Percentiles rank a stretch among this genome's conserved stretches.
Evolutionary conservation across 2,113 vertebrate genomes (phyloP).

Genomic region (Cichladusa arquata): DNA sequence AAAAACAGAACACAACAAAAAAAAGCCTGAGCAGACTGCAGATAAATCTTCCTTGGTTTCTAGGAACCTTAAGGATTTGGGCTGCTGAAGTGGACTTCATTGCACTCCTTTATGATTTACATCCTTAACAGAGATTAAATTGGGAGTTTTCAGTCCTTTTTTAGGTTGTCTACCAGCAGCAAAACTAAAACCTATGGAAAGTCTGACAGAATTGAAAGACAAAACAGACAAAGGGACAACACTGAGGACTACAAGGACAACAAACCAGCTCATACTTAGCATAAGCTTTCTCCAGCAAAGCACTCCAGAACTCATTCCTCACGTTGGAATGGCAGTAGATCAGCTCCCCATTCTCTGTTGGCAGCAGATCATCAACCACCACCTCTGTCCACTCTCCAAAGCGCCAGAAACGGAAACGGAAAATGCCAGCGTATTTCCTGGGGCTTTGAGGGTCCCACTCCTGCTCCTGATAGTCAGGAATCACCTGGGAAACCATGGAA

Average conservation of each 20-base stretch:
- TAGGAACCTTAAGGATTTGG: background rate
- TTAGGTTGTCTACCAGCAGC: background rate
- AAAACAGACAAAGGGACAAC: background rate
- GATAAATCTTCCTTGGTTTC: background rate
- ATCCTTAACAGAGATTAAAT: background rate
- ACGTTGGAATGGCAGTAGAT: conserved; percentile 89
- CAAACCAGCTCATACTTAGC: conserved; percentile 79
- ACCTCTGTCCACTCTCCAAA: conserved; percentile 92
- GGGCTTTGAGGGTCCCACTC: conserved; percentile 85
- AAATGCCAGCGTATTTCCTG: conserved; percentile 87
- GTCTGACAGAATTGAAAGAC: background rate
- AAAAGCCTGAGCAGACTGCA: background rate
- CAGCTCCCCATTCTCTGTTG: conserved; percentile 81
- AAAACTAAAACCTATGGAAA: background rate
- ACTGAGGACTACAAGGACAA: background rate
- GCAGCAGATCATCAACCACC: conserved; percentile 91
- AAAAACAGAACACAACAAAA: background rate
- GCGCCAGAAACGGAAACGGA: conserved; percentile 92
- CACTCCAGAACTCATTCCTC: conserved; percentile 91
- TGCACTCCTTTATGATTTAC: background rate
- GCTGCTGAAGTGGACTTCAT: background rate
- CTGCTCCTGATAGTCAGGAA: conserved; percentile 74
- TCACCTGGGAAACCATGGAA: background rate
- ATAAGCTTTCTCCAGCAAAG: conserved; percentile 91
- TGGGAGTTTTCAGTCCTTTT: background rate